These are phyloP conservation scores for Antheraea yamamai DNA, from an alignment of 2,888 invertebrate species.

Conservation along the genomic window DNA sequence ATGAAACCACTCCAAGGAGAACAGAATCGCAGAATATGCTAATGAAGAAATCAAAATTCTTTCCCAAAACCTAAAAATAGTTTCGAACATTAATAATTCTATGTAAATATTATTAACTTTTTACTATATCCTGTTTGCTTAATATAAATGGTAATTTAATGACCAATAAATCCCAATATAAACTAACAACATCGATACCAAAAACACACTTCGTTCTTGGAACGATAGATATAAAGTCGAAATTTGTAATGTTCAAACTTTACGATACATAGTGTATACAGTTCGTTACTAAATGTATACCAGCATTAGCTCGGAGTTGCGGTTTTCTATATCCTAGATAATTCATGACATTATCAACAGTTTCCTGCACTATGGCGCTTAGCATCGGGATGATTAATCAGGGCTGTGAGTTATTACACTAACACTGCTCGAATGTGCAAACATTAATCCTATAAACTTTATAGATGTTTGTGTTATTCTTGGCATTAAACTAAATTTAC, in stretches of 20 bases:
- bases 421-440: not conserved
- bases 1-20: too few species aligned
- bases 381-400: conserved; percentile 30
- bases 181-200: conserved; percentile 3
- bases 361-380: conserved; percentile 28
- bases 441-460: not conserved
- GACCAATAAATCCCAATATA: conserved; percentile 14
- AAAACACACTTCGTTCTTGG: not conserved
- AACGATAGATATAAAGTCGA: not conserved
- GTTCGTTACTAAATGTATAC: conserved; percentile 5
- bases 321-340: conserved; percentile 41
- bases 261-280: conserved; percentile 3
- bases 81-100: not conserved
- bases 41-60: not conserved
- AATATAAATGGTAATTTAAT: conserved; percentile 20
- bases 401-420: conserved; percentile 30
- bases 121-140: not conserved
- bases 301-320: conserved; percentile 31
- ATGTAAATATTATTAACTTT: not conserved
- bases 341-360: conserved; percentile 47
- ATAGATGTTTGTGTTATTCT: not conserved
- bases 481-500: not conserved
- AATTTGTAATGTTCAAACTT: not conserved
- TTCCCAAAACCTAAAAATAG: not conserved
- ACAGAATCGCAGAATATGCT: not conserved